These are phyloP conservation scores for Sciurus carolinensis DNA, from an alignment of 2,797 vertebrate species.

Conservation along the genomic window DNA sequence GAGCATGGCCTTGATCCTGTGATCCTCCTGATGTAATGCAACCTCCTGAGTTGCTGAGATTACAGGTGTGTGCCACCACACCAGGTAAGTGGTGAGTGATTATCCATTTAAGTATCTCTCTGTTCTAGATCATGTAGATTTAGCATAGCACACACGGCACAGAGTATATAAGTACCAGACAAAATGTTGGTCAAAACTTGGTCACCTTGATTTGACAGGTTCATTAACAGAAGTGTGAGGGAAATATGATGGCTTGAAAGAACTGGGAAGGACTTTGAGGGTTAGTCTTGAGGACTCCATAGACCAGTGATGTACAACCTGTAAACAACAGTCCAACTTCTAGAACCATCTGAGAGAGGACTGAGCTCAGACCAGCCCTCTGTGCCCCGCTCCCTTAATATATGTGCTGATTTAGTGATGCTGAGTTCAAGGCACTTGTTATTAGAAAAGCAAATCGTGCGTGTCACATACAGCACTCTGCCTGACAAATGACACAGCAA, in stretches of 20 bases:
- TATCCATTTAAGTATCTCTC: slow-evolving; percentile 16
- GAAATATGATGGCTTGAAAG: not conserved
- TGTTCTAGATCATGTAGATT: not conserved
- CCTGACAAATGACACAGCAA: not conserved
- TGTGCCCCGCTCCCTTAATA: not conserved
- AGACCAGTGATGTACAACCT: not conserved
- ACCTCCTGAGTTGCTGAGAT: no score
- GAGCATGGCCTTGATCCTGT: no score
- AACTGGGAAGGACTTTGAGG: not conserved
- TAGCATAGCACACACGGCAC: not conserved
- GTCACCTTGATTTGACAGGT: not conserved
- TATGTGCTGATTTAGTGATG: not conserved
- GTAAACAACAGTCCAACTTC: not conserved
- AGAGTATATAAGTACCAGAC: not conserved
- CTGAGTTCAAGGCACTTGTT: not conserved
- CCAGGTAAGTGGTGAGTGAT: not conserved
- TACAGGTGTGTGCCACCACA: no score
- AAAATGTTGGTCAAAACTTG: not conserved
- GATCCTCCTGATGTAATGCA: no score
- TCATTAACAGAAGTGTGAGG: not conserved
- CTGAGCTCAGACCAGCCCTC: not conserved
- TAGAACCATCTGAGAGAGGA: not conserved
- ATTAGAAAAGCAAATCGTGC: not conserved
- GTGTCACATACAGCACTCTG: not conserved
- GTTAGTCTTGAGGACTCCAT: not conserved